Evolutionary conservation across 1,140 invertebrate genomes (phyloP), one percentile per base, ranked within the genome.

Genomic region (Akabosia matsudoensis): DNA sequence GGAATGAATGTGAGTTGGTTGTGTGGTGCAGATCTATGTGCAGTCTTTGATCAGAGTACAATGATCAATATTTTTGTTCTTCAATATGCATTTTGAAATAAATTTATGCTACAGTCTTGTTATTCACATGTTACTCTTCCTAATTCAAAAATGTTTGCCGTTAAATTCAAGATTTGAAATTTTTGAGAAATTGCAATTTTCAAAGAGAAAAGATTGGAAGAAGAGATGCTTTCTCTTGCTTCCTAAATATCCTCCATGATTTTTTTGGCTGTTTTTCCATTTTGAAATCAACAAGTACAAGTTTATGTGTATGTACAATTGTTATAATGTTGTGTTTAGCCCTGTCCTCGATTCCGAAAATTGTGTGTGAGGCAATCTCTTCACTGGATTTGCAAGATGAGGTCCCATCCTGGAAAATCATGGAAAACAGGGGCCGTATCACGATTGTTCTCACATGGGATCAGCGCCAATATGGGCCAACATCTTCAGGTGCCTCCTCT

Each of bases 311-410:
- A 74, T 61, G 71, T 37, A 73, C 30, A 67, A 70, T 74, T 73
- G 33, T 70, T 77, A 33, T 64, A 86, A 86, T 67, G 61, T 67
- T 67, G 61, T 74, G 33, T 76, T 33, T 70, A 94, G 94, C 93
- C 79, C 94, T 97, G 88, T 93, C 93, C 84, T 93, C 94, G 82
- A 96, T 97, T 82, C 95, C 95, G 81, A 93, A 94, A 88, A 96
- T 97, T 89, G 94, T 97, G 84, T 96, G 94, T 89, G 95, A 96
- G 87, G 95, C 94, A 82, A 95, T 96, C 83, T 93, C 95, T 88
- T 93, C 93, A 75, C 87, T 96, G 87, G 93, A 95, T 85, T 87
- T 67, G 34, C 75, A 75, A 74, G 77, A 34, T 45, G 37, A 72
- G 64, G 82, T 83, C 24, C 93, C 94, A 82, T 95, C 93, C 86